These are phyloP conservation scores for Ooceraea biroi DNA, from an alignment of 1,140 invertebrate species.

Conservation along the genomic window DNA sequence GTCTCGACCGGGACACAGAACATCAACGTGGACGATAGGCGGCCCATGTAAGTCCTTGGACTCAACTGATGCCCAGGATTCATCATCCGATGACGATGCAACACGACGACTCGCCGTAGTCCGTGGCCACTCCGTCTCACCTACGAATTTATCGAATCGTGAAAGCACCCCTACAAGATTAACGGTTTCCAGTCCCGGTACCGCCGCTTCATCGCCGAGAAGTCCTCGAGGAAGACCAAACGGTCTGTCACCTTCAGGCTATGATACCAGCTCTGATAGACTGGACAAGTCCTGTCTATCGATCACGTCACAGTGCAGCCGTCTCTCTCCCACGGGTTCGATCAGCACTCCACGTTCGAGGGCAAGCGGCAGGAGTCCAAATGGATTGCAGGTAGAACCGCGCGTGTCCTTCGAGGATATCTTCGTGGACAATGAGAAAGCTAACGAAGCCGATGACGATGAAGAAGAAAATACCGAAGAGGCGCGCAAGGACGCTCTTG, in stretches of 20 bases:
- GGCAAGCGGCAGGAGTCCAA: slow-evolving; percentile 28
- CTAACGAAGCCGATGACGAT: slow-evolving; percentile 34
- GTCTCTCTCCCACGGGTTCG: slow-evolving; percentile 63
- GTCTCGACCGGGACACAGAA: slow-evolving; percentile 63
- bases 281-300: slow-evolving; percentile 64
- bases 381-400: slow-evolving; percentile 52
- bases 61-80: slow-evolving; percentile 74
- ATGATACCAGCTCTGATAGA: slow-evolving; percentile 57
- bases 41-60: slow-evolving; percentile 68
- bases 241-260: slow-evolving; percentile 31
- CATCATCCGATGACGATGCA: slow-evolving; percentile 78
- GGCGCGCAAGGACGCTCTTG: slow-evolving; percentile 23
- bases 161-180: slow-evolving; percentile 33
- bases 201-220: slow-evolving; percentile 26
- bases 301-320: slow-evolving; percentile 64
- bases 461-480: slow-evolving; percentile 22
- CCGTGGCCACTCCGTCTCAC: slow-evolving; percentile 32
- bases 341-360: slow-evolving; percentile 62
- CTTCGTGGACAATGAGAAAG: slow-evolving; percentile 48
- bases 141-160: slow-evolving; percentile 58
- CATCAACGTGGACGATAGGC: slow-evolving; percentile 70
- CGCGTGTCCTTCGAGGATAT: slow-evolving; percentile 68
- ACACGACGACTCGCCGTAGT: slow-evolving; percentile 63
- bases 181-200: slow-evolving; percentile 37
- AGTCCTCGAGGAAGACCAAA: slow-evolving; percentile 47